Percentiles rank a stretch among this genome's conserved stretches.
Evolutionary conservation across 2,797 vertebrate genomes (phyloP).

Genomic region (Pangasius krempfi): DNA sequence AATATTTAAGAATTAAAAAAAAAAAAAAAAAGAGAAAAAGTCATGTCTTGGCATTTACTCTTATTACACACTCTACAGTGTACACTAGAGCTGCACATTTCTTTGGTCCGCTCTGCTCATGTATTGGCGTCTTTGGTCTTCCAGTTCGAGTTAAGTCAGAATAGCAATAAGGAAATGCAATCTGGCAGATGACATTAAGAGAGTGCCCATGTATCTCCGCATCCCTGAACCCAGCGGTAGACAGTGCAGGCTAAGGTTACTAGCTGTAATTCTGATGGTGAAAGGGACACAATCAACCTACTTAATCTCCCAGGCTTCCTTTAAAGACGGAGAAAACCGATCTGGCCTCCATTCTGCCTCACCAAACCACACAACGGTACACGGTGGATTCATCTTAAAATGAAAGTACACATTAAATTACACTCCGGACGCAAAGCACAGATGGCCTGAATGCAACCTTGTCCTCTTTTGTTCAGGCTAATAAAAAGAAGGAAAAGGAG

Average conservation of each 20-base stretch:
- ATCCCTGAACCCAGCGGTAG: conserved; percentile 80
- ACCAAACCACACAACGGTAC: conserved; percentile 70
- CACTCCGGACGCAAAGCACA: conserved; percentile 60
- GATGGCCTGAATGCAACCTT: conserved; percentile 54
- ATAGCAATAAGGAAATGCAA: conserved; percentile 87
- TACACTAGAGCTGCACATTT: not conserved
- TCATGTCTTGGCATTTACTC: not conserved
- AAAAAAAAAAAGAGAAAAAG: not conserved
- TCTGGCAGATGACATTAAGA: conserved; percentile 90
- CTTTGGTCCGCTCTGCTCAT: not conserved
- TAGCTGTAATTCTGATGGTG: conserved; percentile 82
- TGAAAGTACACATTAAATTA: conserved; percentile 77
- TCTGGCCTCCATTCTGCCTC: conserved; percentile 80
- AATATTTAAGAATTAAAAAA: not conserved
- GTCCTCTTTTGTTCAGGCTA: conserved; percentile 67
- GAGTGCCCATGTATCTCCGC: conserved; percentile 78
- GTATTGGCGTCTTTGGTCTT: conserved; percentile 31
- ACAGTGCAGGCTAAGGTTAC: conserved; percentile 87
- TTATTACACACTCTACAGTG: not conserved
- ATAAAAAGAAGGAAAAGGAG: conserved; percentile 63
- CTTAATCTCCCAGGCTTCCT: conserved; percentile 85
- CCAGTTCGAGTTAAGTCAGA: conserved; percentile 74
- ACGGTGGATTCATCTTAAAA: conserved; percentile 77
- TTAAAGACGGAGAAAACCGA: conserved; percentile 83
- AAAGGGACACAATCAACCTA: conserved; percentile 86